Conservation (phyloP, 2,888 invertebrate species). For the Drosophila birchii region DNA sequence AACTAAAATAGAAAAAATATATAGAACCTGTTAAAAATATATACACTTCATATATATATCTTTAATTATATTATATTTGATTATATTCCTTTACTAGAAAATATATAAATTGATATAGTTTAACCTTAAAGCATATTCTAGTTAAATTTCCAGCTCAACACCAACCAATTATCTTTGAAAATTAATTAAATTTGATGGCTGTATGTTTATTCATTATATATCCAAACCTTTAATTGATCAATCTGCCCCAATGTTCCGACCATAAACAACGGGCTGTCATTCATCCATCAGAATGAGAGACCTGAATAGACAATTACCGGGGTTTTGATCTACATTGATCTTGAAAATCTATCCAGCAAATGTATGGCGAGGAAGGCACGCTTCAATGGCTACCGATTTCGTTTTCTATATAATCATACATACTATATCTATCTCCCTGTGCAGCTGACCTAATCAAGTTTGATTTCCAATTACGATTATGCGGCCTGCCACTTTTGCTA, state of each 20-base stretch:
- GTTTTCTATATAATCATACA: not conserved
- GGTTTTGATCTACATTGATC: constrained; percentile 51
- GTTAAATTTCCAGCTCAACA: not conserved
- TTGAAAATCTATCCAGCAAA: constrained; percentile 63
- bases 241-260: not conserved
- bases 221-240: not conserved
- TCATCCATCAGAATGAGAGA: constrained; percentile 15
- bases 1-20: not conserved
- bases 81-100: not conserved
- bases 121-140: too few relatives aligned
- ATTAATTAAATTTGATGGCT: constrained; percentile 1
- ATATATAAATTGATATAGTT: too few relatives aligned
- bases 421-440: constrained; percentile 15
- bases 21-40: not conserved
- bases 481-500: constrained; percentile 62
- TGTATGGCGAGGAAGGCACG: constrained; percentile 49
- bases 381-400: constrained; percentile 52
- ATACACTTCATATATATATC: not conserved
- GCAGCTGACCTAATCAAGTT: constrained; percentile 63
- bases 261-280: constrained; percentile 38
- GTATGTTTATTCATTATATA: not conserved
- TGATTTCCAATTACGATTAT: constrained; percentile 72
- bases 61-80: not conserved
- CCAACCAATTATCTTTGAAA: not conserved
- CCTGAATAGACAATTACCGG: constrained; percentile 26